phyloP scores from a whole-genome alignment of 2,113 vertebrate species.

The Athene cunicularia region DNA sequence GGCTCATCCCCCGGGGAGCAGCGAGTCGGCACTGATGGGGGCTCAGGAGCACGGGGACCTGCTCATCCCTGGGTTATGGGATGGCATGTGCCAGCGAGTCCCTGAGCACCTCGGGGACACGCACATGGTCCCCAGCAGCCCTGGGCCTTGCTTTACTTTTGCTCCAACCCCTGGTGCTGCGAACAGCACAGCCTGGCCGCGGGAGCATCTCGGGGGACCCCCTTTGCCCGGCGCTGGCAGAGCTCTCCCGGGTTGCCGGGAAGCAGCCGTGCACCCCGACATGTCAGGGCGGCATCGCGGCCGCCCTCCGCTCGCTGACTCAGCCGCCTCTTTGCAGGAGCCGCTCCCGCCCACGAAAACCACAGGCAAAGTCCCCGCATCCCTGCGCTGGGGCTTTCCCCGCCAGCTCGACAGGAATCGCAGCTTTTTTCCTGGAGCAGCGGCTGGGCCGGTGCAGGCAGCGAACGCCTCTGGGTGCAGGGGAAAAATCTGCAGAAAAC shows the following conservation, averaged over 20 bases:
- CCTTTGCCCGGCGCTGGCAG: fast-evolving
- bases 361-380: constrained; percentile 26
- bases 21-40: fast-evolving
- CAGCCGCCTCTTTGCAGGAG: constrained; percentile 7
- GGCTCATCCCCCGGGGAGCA: not conserved
- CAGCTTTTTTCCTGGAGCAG: not conserved
- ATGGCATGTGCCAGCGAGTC: not conserved
- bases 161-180: not conserved
- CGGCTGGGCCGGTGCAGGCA: not conserved
- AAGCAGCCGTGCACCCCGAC: not conserved
- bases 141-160: not conserved
- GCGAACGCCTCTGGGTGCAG: not conserved
- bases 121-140: fast-evolving
- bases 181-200: fast-evolving
- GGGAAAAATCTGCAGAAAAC: fast-evolving
- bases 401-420: not conserved
- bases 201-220: not conserved
- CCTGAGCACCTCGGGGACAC: not conserved
- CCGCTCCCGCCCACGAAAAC: constrained; percentile 23
- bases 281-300: not conserved
- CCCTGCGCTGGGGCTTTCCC: not conserved
- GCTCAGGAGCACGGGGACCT: not conserved
- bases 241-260: not conserved
- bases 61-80: not conserved
- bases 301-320: constrained; percentile 13